A percentile compares a stretch with the other conserved stretches of the same genome.
phyloP scores from a whole-genome alignment of 2,797 vertebrate species.

The Pseudochirops cupreus region DNA sequence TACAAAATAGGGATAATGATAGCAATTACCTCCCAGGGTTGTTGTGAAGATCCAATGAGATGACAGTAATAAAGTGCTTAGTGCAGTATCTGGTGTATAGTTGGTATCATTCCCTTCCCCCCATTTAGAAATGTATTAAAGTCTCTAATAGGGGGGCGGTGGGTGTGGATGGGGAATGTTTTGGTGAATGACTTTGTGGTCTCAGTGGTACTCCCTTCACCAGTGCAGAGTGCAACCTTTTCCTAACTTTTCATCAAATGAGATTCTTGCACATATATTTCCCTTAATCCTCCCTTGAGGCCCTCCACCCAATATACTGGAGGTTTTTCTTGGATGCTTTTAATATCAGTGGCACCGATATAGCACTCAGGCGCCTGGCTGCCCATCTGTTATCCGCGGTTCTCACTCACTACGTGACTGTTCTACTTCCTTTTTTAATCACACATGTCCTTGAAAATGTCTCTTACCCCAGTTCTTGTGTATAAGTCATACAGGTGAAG shows the following conservation, averaged over 20 bases:
- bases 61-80: not conserved
- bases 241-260: not conserved
- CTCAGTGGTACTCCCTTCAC: not conserved
- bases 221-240: not conserved
- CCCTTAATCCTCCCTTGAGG: not conserved
- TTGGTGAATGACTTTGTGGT: not conserved
- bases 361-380: not conserved
- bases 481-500: not conserved
- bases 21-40: not conserved
- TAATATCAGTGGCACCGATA: not conserved
- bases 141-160: not conserved
- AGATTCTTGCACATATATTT: not conserved
- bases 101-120: not conserved
- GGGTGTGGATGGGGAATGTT: not conserved
- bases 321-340: not conserved
- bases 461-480: not conserved
- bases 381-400: not conserved
- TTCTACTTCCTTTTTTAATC: constrained; percentile 3
- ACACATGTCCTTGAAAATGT: not conserved
- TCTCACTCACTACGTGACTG: not conserved
- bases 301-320: not conserved
- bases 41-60: constrained; percentile 2
- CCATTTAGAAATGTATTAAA: not conserved
- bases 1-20: not conserved
- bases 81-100: not conserved